These are phyloP conservation scores for Microplitis mediator DNA, from an alignment of 1,140 invertebrate genomes.

Conservation along the genomic window DNA sequence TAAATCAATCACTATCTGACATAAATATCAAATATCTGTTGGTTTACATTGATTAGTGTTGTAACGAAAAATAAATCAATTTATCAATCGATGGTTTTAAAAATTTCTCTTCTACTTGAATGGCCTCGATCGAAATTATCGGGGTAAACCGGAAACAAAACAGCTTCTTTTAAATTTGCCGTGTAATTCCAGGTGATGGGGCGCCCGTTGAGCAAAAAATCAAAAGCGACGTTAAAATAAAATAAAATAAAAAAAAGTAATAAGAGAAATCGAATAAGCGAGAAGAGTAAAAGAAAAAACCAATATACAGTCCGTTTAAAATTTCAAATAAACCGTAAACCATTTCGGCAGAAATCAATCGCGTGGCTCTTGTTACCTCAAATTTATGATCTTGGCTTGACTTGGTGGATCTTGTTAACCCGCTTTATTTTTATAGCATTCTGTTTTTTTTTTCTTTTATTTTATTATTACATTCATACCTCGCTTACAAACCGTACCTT, in stretches of 20 bases:
- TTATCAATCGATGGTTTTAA: background rate
- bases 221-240: background rate
- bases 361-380: conserved; percentile 13
- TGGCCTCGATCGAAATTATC: background rate
- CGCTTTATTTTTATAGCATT: background rate
- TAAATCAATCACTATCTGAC: conserved; percentile 9
- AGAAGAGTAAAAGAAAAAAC: too few species aligned
- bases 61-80: conserved; percentile 12
- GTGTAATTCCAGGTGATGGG: background rate
- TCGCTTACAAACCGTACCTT: background rate
- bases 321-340: background rate
- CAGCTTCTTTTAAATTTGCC: background rate
- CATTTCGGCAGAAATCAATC: conserved; percentile 7
- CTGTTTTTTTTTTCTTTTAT: background rate
- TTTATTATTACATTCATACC: background rate
- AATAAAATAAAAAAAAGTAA: background rate
- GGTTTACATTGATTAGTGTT: background rate
- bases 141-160: background rate
- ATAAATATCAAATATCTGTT: conserved; percentile 12
- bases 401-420: conserved; percentile 8
- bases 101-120: too few species aligned
- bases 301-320: background rate
- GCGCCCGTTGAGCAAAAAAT: background rate
- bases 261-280: too few species aligned
- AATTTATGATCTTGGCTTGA: conserved; percentile 16